Conservation (phyloP, 2,888 invertebrate genomes). For the Tridacna crocea region DNA sequence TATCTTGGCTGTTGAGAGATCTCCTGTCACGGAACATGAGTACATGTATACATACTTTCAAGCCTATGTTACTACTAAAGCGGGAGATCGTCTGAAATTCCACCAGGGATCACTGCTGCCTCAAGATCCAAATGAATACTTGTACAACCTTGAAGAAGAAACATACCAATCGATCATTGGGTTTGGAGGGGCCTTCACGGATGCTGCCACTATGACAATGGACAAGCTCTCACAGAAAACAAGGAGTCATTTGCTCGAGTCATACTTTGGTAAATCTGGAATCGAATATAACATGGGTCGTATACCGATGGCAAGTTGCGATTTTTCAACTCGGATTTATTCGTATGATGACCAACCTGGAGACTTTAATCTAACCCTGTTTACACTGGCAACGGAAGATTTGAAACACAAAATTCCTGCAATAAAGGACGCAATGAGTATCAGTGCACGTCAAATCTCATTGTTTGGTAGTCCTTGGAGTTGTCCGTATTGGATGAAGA, state of each 20-base stretch:
- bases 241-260: constrained; percentile 86
- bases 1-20: neutral
- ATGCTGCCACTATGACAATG: constrained; percentile 89
- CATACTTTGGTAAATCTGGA: constrained; percentile 86
- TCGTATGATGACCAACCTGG: constrained; percentile 89
- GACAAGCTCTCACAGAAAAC: constrained; percentile 86
- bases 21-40: neutral
- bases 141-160: constrained; percentile 44
- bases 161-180: constrained; percentile 90
- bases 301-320: constrained; percentile 93
- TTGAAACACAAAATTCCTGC: constrained; percentile 87
- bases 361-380: constrained; percentile 86
- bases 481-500: constrained; percentile 87
- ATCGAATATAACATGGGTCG: constrained; percentile 92
- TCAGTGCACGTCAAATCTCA: constrained; percentile 74
- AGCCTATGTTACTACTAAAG: constrained; percentile 31
- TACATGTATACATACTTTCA: constrained; percentile 16
- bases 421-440: constrained; percentile 79
- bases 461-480: constrained; percentile 86
- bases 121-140: constrained; percentile 13
- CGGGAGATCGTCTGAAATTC: constrained; percentile 35
- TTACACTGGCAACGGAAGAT: constrained; percentile 89
- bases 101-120: constrained; percentile 27
- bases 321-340: constrained; percentile 93
- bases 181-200: constrained; percentile 95